Conservation (phyloP, 2,113 vertebrate genomes). For the Xiphophorus hellerii region DNA sequence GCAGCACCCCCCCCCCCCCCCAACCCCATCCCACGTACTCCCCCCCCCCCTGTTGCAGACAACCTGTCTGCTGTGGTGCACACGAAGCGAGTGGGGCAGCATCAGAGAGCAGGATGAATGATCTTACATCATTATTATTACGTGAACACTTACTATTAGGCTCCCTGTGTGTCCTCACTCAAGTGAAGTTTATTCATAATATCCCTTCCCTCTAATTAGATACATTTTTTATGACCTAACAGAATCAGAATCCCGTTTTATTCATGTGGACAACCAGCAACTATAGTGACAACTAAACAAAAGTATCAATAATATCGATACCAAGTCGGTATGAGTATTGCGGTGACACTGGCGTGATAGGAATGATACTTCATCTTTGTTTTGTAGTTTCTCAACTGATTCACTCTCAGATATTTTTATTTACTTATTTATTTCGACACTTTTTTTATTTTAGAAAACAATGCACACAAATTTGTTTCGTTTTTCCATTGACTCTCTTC, state of each 20-base stretch:
- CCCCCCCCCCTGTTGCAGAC: constrained; percentile 14
- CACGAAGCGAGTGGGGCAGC: constrained; percentile 34
- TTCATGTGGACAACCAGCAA: neutral
- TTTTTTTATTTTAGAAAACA: too few relatives aligned
- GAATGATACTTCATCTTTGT: too few relatives aligned
- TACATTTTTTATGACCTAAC: neutral
- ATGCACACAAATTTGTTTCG: too few relatives aligned
- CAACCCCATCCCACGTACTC: neutral
- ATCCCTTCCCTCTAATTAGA: neutral
- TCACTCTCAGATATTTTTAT: too few relatives aligned
- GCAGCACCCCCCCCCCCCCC: constrained; percentile 26
- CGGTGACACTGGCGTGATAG: too few relatives aligned
- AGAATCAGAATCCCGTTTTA: neutral
- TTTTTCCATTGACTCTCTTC: too few relatives aligned
- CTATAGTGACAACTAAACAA: too few relatives aligned
- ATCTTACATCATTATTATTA: constrained; percentile 56
- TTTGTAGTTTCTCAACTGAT: too few relatives aligned
- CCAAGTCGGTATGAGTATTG: too few relatives aligned
- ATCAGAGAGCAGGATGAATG: constrained; percentile 40
- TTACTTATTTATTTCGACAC: too few relatives aligned
- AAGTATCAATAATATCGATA: too few relatives aligned
- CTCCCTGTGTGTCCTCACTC: neutral
- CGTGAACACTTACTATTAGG: constrained; percentile 8
- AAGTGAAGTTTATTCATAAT: neutral
- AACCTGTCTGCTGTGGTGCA: constrained; percentile 47